Evolutionary conservation across 2,113 vertebrate genomes (phyloP).

Genomic region (Castor canadensis): DNA sequence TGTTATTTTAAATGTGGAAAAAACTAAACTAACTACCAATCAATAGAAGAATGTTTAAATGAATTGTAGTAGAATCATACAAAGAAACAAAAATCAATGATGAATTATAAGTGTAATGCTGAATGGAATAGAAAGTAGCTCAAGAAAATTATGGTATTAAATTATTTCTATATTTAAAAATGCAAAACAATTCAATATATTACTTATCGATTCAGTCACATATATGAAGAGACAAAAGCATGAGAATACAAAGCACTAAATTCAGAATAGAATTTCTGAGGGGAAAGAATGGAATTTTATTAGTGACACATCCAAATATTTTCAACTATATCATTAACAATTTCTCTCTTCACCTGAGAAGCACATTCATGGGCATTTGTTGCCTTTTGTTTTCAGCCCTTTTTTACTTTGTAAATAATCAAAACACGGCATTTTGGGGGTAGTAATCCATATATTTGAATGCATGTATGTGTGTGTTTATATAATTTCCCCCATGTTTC

Average conservation of each 20-base stretch:
- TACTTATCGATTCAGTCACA: neutral
- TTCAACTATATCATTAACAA: neutral
- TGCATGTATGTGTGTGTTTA: accelerated
- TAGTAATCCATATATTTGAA: neutral
- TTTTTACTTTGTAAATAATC: neutral
- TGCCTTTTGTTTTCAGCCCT: neutral
- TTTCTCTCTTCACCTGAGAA: neutral
- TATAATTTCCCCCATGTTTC: neutral
- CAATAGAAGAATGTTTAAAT: neutral
- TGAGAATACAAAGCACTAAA: neutral
- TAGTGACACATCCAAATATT: neutral
- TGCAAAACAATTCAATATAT: neutral
- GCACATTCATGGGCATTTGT: neutral
- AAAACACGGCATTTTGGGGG: neutral
- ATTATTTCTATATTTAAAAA: neutral
- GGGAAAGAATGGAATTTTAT: neutral
- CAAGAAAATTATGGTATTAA: neutral
- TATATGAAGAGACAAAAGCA: neutral
- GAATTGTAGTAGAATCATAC: neutral
- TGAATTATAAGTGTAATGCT: neutral
- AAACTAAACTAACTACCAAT: neutral
- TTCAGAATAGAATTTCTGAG: neutral
- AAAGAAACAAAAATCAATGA: neutral
- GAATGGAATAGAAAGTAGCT: neutral
- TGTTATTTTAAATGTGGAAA: neutral